A percentile compares a stretch with the other conserved stretches of the same genome.
Evolutionary conservation across 2,113 vertebrate genomes (phyloP).

Genomic region (Vulpes ferrilata): DNA sequence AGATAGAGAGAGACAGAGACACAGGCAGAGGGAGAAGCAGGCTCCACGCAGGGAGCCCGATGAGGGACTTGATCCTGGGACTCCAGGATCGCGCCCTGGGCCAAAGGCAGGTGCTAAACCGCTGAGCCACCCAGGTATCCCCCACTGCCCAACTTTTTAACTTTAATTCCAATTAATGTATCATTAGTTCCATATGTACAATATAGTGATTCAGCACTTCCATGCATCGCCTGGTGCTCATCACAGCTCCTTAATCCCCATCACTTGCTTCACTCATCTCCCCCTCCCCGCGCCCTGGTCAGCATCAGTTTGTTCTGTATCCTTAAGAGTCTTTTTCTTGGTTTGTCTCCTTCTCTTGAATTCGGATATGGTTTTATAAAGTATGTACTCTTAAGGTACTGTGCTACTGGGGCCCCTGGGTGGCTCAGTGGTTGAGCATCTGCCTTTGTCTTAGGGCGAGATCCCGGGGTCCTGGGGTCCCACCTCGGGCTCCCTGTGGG

Average conservation of each 20-base stretch:
- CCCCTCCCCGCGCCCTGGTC: not conserved
- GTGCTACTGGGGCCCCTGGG: not conserved
- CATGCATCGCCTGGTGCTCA: not conserved
- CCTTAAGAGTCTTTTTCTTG: not conserved
- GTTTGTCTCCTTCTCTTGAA: not conserved
- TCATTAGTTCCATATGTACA: not conserved
- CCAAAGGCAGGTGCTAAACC: too few relatives aligned
- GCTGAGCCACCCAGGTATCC: too few relatives aligned
- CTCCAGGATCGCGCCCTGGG: too few relatives aligned
- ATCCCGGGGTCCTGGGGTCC: too few relatives aligned
- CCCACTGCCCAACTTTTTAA: not conserved
- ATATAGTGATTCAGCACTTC: not conserved
- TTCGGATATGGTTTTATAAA: not conserved
- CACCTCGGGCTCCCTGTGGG: too few relatives aligned
- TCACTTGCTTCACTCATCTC: not conserved
- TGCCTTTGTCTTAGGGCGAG: too few relatives aligned
- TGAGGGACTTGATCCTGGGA: too few relatives aligned
- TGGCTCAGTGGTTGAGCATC: too few relatives aligned
- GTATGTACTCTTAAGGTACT: not conserved
- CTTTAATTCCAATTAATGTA: not conserved
- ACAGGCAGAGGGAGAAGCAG: too few relatives aligned
- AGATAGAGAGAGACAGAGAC: too few relatives aligned
- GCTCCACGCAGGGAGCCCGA: too few relatives aligned
- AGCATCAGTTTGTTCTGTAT: not conserved
- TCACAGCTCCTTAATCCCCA: not conserved